Percentiles rank a stretch among this genome's conserved stretches.
phyloP scores from a whole-genome alignment of 2,797 vertebrate genomes.

The Orestias chungarensis region DNA sequence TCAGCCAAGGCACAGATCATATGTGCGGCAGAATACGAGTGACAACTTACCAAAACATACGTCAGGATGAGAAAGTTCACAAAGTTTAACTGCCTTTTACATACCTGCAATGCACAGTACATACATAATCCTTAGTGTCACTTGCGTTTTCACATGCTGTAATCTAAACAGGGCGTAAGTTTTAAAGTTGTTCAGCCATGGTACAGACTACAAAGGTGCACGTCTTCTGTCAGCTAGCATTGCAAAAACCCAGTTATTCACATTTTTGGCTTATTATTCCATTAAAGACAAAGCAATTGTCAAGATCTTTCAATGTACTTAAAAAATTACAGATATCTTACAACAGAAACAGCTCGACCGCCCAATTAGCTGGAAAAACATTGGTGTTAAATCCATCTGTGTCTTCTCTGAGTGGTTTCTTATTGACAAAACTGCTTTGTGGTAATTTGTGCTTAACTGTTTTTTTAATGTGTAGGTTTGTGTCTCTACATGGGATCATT shows the following conservation, averaged over 20 bases:
- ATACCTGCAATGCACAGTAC: no score
- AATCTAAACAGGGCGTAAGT: no score
- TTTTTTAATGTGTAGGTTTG: constrained; percentile 13
- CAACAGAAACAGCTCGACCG: constrained; percentile 12
- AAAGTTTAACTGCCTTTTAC: no score
- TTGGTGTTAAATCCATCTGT: constrained; percentile 39
- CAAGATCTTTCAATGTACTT: neutral
- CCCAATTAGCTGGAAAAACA: constrained; percentile 52
- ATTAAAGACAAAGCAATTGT: neutral
- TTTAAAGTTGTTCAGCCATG: neutral
- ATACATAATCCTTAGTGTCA: no score
- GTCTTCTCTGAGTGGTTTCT: constrained; percentile 39
- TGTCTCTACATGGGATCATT: neutral
- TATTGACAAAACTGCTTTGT: constrained; percentile 53
- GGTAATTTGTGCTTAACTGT: constrained; percentile 38
- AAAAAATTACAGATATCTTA: constrained; percentile 43
- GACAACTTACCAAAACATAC: no score
- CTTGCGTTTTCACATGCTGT: no score
- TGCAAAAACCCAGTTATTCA: constrained; percentile 3
- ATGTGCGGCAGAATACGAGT: no score
- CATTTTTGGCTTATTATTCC: constrained; percentile 14
- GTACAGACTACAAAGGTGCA: no score
- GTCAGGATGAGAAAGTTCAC: no score
- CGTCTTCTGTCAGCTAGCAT: no score
- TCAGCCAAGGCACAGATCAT: no score